Conservation (phyloP, 2,113 vertebrate species). For the Urocitellus parryii region DNA sequence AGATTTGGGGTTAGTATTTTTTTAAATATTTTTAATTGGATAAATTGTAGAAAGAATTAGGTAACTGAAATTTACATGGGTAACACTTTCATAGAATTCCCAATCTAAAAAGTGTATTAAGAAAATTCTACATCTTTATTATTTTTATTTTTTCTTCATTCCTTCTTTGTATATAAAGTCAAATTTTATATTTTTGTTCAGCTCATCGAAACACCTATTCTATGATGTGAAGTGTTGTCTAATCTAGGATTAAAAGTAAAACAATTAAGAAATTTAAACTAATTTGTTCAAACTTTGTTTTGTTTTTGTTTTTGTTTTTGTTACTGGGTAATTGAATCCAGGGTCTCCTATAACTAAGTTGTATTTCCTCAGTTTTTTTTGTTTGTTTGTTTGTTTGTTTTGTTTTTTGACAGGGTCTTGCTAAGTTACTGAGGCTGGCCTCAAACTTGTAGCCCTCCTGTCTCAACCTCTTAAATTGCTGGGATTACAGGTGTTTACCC, state of each 20-base stretch:
- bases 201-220: neutral
- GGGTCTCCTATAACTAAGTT: too few relatives aligned
- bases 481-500: too few relatives aligned
- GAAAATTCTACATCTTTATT: neutral
- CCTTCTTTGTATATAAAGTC: neutral
- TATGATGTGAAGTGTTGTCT: neutral
- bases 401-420: too few relatives aligned
- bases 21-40: neutral
- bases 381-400: too few relatives aligned
- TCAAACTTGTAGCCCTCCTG: too few relatives aligned
- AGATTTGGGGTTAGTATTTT: neutral
- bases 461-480: too few relatives aligned
- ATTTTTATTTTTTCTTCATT: neutral
- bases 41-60: neutral
- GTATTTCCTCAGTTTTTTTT: too few relatives aligned
- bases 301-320: too few relatives aligned
- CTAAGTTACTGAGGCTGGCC: too few relatives aligned
- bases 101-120: neutral
- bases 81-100: neutral
- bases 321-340: too few relatives aligned
- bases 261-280: neutral
- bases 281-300: neutral
- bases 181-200: neutral
- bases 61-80: neutral
- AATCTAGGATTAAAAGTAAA: neutral